Evolutionary conservation across 2,888 invertebrate genomes (phyloP), one percentile per base, ranked within the genome.

Genomic region (Cenopis cana): DNA sequence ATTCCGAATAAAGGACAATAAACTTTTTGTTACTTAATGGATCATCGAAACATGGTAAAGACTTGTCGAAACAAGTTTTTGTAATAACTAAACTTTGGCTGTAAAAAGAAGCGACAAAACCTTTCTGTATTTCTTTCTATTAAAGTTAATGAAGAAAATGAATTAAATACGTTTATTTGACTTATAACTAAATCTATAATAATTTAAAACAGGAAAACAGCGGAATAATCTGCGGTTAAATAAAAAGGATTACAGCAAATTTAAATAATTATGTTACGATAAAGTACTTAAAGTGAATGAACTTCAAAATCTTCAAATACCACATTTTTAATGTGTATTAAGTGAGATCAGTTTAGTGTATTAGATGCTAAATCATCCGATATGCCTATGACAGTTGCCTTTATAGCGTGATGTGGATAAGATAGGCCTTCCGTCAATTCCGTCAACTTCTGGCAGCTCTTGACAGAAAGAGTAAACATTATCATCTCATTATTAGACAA

Each of bases 271-370:
- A 24, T n/a, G 17, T 17, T 41, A 29, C 29, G 8, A 14, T 17
- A 11, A 66, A 66, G 38, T 52, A 14, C 10, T n/a, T 50, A 17
- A 33, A 18, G 52, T 5, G 33, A n/a, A 62, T 36, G 54, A 54
- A 38, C 14, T 62, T 50, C 14, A 52, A 12, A 29, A 54, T 24
- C 14, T 62, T 50, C 14, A 52, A 12, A 29, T 0, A 33, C 52
- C 9, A 52, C 14, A 18, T 20, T 33, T 8, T 18, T 64, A 54
- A 38, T 38, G 6, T 14, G 11, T 20, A 46, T 66, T 66, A 41
- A 66, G 46, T 66, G 56, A 46, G 18, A 66, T 29, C 8, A 33
- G 65, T 66, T 66, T 66, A 56, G 41, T 56, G 18, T 11, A 6
- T 56, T 46, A 46, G 17, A 55, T 20, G 17, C 55, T 55, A 9